Base-by-base conservation (phyloP, 2,797 vertebrate species). In the Pseudochromis fuscus region DNA sequence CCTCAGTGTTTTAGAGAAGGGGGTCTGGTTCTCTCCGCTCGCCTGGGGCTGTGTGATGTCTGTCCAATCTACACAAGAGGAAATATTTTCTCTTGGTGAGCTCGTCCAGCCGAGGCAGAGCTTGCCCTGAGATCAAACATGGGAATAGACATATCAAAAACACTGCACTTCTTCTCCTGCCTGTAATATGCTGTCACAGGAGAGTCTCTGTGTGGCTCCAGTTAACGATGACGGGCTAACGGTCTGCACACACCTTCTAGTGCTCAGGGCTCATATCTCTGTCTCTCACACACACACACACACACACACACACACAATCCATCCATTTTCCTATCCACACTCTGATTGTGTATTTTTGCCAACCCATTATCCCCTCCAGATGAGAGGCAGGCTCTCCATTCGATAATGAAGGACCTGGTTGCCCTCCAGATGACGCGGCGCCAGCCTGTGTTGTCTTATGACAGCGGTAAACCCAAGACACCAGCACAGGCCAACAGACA, bases 391-490 rank as follows among this genome's bases (percentile, higher is more conserved):
- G 98, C 97, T 87, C 95, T 99, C 86, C 96, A 99, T 91, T 99
- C 98, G 44, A 99, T 99, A 88, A 98, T 99, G 97, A 98, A 99
- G 93, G 98, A 99, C 93, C 94, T 99, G 93, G 97, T 98, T 63
- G 98, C 98, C 5, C 96, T 99, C 61, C 95, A 98, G 92, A 98
- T 99, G 97, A 94, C 95, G 72, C 93, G 96, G 62, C 95, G 96
- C 30, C 95, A 96, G 90, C 93, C 96, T 3, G 83, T 93, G 67
- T 67, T 94, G 55, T 91, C 95, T 0, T 96, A 95, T n/a, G 97
- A 98, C 70, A 93, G 93, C 63, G 92, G 96, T 87, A 98, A 97
- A 92, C 94, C 87, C n/a, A 98, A 98, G 85, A 94, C 95, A 42
- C 35, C 89, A 0, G 80, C 92, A 79, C 95, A 94, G 81, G 86